A percentile compares a stretch with the other conserved stretches of the same genome.
These are phyloP conservation scores for Rhegmatorhina hoffmannsi DNA, from an alignment of 2,113 vertebrate genomes.

Conservation along the genomic window DNA sequence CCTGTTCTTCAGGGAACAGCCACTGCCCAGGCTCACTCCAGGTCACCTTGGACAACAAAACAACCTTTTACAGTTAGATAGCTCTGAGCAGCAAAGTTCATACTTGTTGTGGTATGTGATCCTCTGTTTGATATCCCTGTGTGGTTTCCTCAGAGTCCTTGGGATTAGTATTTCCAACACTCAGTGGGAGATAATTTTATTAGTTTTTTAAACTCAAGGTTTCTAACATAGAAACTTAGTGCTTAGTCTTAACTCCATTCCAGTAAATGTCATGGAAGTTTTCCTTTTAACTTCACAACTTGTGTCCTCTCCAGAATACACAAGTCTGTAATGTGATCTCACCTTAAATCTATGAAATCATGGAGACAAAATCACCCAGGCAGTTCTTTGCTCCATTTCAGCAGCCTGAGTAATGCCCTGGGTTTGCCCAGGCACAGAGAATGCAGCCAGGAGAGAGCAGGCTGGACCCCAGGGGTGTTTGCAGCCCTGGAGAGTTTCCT, in stretches of 20 bases:
- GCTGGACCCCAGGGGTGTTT: background rate
- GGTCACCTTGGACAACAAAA: background rate
- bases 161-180: background rate
- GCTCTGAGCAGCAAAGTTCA: background rate
- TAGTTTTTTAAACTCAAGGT: background rate
- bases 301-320: background rate
- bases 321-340: background rate
- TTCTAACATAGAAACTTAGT: background rate
- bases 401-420: background rate
- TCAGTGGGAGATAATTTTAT: background rate
- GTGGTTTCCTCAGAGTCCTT: background rate
- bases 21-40: background rate
- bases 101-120: background rate
- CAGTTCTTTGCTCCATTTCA: background rate
- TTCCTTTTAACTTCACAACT: background rate
- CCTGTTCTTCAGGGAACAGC: background rate
- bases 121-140: background rate
- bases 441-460: background rate
- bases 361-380: background rate
- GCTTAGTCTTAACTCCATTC: background rate
- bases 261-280: background rate
- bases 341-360: background rate
- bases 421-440: background rate
- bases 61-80: background rate
- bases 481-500: background rate